Evolutionary conservation across 2,113 vertebrate species (phyloP).

Genomic region (Piaya cayana): DNA sequence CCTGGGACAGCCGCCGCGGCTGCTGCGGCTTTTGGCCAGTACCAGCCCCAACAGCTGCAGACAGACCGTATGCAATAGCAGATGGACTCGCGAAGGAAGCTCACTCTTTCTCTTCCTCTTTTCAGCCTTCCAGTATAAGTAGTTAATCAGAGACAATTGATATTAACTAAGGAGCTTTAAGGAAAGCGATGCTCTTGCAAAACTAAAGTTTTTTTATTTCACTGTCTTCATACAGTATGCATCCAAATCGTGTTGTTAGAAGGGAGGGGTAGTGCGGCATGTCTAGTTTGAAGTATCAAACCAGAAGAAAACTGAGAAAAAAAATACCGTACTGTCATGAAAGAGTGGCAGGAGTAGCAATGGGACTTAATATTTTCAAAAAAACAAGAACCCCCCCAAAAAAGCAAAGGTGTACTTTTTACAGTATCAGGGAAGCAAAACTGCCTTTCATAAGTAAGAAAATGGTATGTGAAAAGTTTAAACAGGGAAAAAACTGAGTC

Average conservation of each 20-base stretch:
- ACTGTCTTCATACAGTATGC: conserved; percentile 65
- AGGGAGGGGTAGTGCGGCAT: conserved; percentile 37
- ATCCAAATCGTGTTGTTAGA: conserved; percentile 53
- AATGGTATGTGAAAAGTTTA: conserved; percentile 76
- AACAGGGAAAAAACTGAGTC: conserved; percentile 79
- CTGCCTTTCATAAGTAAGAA: conserved; percentile 85
- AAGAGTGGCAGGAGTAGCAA: conserved; percentile 46
- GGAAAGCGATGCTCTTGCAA: conserved; percentile 62
- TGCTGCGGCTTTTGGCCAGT: conserved; percentile 91
- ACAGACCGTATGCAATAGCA: conserved; percentile 97
- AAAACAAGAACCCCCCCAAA: not conserved
- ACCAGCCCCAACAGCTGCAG: conserved; percentile 96
- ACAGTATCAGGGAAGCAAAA: conserved; percentile 94
- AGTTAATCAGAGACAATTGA: conserved; percentile 63
- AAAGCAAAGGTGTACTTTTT: conserved; percentile 66
- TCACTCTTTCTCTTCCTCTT: conserved; percentile 53
- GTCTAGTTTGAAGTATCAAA: conserved; percentile 60
- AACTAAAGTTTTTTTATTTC: conserved; percentile 65
- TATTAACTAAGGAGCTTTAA: conserved; percentile 74
- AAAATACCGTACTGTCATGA: conserved; percentile 46
- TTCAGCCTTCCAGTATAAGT: conserved; percentile 70
- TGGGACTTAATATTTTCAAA: conserved; percentile 62
- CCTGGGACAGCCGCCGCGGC: conserved; percentile 87
- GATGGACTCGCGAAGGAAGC: conserved; percentile 67
- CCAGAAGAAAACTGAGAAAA: conserved; percentile 58